Evolutionary conservation across 2,888 invertebrate species (phyloP), one percentile per base, ranked within the genome.

Genomic region (Eueremaeus valkanovi): DNA sequence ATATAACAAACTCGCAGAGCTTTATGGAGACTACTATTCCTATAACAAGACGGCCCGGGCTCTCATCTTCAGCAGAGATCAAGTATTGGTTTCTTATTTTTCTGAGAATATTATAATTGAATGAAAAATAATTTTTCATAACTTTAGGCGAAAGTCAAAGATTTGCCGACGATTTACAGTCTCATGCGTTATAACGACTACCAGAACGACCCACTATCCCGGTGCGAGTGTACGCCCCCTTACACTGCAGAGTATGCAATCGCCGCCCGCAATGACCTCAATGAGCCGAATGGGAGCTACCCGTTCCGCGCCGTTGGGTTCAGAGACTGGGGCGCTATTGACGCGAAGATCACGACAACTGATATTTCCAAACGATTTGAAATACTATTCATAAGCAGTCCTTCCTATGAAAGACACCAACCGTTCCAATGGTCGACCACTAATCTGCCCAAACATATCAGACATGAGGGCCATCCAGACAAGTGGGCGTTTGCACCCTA

Each of bases 391-490:
- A 85, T 88, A 40, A 82, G 83, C 76, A 86, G 87, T 8, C 87
- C 87, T 11, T 86, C 90, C 0, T 85, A 87, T 83, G 85, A 89
- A 74, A 83, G 84, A n/a, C 84, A 88, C 63, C 89, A 90, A 74
- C 88, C 90, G 0, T 93, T 92, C 83, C 87, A 88, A 81, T 93
- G 93, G 93, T 88, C 89, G 73, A 87, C 86, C 73, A 88, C 88
- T 78, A 88, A 86, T 78, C 90, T 89, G 80, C 85, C 85, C 3
- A 85, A 87, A 76, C 81, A 83, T 72, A 81, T 86, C 29, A 86
- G 88, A 0, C 92, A 92, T 81, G 82, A 87, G 77, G 91, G 90
- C 2, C 89, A 91, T 13, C 92, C 92, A 0, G 90, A 92, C 79
- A 82, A 86, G 68, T 93, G 90, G 87, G 85, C 87, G 70, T 93